Percentiles rank a stretch among this genome's conserved stretches.
Conservation (phyloP, 2,113 vertebrate species). For the Onychostruthus taczanowskii region DNA sequence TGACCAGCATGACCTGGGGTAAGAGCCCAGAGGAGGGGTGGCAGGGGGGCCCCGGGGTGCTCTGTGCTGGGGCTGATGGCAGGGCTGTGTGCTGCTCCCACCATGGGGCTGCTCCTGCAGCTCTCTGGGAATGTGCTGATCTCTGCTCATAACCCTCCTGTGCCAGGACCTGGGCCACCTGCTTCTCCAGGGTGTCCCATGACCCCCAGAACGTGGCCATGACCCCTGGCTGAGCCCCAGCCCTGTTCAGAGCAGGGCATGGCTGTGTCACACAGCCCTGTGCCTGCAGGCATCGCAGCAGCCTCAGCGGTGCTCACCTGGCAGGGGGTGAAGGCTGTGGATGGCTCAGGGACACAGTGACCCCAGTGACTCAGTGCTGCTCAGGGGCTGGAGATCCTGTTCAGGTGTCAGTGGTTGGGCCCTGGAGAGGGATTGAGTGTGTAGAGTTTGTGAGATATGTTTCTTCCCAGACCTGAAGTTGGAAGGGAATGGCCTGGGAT, state of each 20-base stretch:
- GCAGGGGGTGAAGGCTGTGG: rapidly evolving
- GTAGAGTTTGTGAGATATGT: neutral
- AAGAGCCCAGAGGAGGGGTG: neutral
- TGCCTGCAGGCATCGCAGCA: neutral
- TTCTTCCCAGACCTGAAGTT: neutral
- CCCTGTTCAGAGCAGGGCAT: neutral
- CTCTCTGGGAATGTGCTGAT: neutral
- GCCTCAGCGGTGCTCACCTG: neutral
- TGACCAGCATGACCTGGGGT: slow-evolving; percentile 96
- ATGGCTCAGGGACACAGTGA: rapidly evolving
- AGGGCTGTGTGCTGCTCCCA: neutral
- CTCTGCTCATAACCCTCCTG: neutral
- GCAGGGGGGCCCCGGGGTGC: neutral
- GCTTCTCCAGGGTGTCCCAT: neutral
- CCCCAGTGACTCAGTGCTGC: neutral
- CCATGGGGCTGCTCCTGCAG: neutral
- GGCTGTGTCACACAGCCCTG: neutral
- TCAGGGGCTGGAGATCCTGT: neutral
- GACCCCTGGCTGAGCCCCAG: neutral
- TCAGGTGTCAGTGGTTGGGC: neutral
- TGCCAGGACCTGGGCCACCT: neutral
- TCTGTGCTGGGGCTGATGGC: neutral
- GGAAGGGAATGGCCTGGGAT: neutral
- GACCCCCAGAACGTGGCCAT: rapidly evolving
- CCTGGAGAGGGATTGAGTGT: neutral